These are phyloP conservation scores for Limanda limanda DNA, from an alignment of 2,113 vertebrate genomes.

Conservation along the genomic window DNA sequence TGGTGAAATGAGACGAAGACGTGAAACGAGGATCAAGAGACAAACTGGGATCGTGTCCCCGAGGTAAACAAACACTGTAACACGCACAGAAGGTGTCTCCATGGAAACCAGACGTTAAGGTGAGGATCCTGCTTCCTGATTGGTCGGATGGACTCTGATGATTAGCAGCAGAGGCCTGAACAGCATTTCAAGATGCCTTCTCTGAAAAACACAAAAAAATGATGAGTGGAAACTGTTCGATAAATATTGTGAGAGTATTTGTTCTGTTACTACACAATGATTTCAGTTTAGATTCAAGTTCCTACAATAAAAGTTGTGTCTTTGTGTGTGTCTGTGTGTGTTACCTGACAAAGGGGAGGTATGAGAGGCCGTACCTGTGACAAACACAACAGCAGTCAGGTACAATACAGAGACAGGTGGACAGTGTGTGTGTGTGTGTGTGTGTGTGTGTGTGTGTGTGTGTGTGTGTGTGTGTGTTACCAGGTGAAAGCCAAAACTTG, in stretches of 20 bases:
- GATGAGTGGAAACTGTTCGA: too few species aligned
- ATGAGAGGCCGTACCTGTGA: conserved; percentile 74
- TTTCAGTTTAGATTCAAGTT: too few species aligned
- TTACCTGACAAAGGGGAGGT: conserved; percentile 76
- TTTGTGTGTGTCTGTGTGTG: conserved; percentile 1
- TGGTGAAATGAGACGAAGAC: too few species aligned
- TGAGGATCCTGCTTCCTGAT: neutral
- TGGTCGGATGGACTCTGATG: neutral
- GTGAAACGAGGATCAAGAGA: too few species aligned
- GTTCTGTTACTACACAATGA: too few species aligned
- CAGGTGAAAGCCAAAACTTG: conserved; percentile 92
- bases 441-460: conserved; percentile 15
- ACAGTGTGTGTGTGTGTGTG: conserved; percentile 13
- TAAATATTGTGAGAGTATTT: too few species aligned
- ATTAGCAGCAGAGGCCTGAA: conserved; percentile 22
- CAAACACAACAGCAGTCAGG: conserved; percentile 15
- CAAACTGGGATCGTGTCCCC: too few species aligned
- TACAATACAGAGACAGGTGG: neutral
- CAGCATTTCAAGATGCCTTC: conserved; percentile 59
- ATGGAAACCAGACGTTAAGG: neutral
- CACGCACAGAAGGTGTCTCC: neutral
- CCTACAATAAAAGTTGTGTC: neutral
- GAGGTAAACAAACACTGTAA: too few species aligned
- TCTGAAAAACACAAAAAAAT: conserved; percentile 41
- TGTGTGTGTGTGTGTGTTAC: conserved; percentile 72